Evolutionary conservation across 2,113 vertebrate species (phyloP), one percentile per base, ranked within the genome.

Genomic region (Harpagus bidentatus): DNA sequence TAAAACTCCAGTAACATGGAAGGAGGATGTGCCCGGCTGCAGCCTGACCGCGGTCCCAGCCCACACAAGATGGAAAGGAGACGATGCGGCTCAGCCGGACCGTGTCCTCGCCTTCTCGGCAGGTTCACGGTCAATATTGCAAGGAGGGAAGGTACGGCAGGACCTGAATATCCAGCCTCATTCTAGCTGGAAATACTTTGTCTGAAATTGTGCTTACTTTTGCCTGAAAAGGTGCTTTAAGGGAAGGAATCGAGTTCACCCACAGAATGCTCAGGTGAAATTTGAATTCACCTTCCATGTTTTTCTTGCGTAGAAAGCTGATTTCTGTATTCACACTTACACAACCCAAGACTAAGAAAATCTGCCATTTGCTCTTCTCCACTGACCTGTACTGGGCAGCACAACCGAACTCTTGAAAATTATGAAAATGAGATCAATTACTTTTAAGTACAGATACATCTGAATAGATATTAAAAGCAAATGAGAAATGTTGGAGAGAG

Each of bases 21-120:
- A 13, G 65, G 17, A 61, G 21, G 53, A 58, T 11, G 22, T 4
- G 48, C 34, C 25, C 69, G 58, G 42, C 36, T 48, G 36, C 55
- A 34, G 21, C 62, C 38, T 53, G 0, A 0, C 38, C 21, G 1
- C 0, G 0, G 5, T 13, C 21, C 7, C 52, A 84, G 53, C 32
- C 48, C 43, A 34, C 3, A 1, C 0, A 0, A 42, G 66, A 14
- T 12, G 67, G 40, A 6, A 32, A 29, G 43, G 59, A 45, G 43
- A 32, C 0, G 0, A 3, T 10, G 36, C 29, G 48, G 31, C 16
- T 13, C 40, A 10, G 55, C 36, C 2, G 3, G 45, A 55, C 50
- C 40, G 42, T 16, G 17, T 17, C 76, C 76, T 52, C 59, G 18
- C 45, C 55, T 78, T 11, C 82, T 66, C 5, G 3, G 42, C 62